Percentiles rank a stretch among this genome's conserved stretches.
These are phyloP conservation scores for Drosophila meridionalis DNA, from an alignment of 2,888 invertebrate genomes.

Conservation along the genomic window DNA sequence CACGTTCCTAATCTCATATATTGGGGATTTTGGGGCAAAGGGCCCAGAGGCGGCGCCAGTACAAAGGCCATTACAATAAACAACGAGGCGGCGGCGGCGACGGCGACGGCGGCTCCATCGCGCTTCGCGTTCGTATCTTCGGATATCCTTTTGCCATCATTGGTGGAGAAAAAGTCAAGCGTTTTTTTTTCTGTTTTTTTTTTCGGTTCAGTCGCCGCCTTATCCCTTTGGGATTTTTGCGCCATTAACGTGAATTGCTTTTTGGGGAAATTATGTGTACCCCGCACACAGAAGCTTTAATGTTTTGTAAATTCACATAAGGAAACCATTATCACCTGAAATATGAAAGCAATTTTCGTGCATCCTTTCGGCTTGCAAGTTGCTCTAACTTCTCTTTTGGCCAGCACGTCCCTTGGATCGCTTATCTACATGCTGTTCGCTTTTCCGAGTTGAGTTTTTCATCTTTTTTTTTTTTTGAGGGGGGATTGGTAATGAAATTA, in stretches of 20 bases:
- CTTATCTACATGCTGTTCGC: constrained; percentile 39
- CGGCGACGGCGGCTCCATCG: constrained; percentile 60
- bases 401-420: constrained; percentile 33
- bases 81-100: constrained; percentile 65
- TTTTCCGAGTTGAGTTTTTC: constrained; percentile 1
- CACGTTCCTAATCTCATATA: constrained; percentile 80
- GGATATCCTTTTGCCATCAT: constrained; percentile 72
- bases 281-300: constrained; percentile 74
- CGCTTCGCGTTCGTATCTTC: constrained; percentile 72
- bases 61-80: constrained; percentile 79
- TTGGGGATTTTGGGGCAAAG: constrained; percentile 46
- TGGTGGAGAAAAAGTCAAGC: constrained; percentile 63
- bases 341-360: constrained; percentile 82
- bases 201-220: constrained; percentile 55
- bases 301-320: constrained; percentile 84
- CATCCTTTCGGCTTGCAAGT: constrained; percentile 61
- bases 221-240: constrained; percentile 81
- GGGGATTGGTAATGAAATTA: constrained; percentile 8
- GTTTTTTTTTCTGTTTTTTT: constrained; percentile 24
- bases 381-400: constrained; percentile 21
- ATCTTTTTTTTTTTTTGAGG: background rate
- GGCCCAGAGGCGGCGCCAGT: constrained; percentile 73
- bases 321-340: constrained; percentile 84
- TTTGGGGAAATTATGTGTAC: constrained; percentile 82
- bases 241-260: constrained; percentile 83